A percentile compares a stretch with the other conserved stretches of the same genome.
Conservation (phyloP, 2,113 vertebrate species). For the Tympanuchus pallidicinctus region DNA sequence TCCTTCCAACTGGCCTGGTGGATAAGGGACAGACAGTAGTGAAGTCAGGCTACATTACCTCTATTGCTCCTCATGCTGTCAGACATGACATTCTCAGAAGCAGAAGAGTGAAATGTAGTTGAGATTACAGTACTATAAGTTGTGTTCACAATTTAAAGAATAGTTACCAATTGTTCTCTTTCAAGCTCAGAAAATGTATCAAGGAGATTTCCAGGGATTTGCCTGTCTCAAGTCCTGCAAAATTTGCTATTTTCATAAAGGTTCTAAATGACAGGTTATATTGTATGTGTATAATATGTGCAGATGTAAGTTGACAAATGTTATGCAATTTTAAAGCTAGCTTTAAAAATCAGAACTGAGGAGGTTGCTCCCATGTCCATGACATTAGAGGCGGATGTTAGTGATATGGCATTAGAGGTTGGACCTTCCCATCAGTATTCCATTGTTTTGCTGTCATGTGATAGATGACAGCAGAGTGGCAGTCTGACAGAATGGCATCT, state of each 20-base stretch:
- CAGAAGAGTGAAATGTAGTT: not conserved
- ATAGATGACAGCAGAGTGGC: too few species aligned
- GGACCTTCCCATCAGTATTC: too few species aligned
- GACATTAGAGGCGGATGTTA: too few species aligned
- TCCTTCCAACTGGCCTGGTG: not conserved
- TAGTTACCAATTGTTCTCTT: not conserved
- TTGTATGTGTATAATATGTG: not conserved
- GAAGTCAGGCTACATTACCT: not conserved
- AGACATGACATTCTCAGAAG: not conserved
- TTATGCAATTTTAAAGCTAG: not conserved
- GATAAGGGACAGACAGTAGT: conserved; percentile 6
- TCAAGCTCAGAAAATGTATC: not conserved
- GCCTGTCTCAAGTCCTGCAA: not conserved
- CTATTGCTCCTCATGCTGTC: not conserved
- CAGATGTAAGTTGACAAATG: not conserved
- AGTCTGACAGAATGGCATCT: too few species aligned
- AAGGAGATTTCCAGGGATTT: not conserved
- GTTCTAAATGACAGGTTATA: not conserved
- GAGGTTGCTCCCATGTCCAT: too few species aligned
- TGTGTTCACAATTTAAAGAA: not conserved
- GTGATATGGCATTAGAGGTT: too few species aligned
- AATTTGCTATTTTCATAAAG: not conserved
- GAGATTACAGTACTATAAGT: not conserved
- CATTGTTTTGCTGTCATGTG: too few species aligned
- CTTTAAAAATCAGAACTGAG: not conserved